Base-by-base conservation (phyloP, 2,888 invertebrate genomes). In the Nowickia ferox region DNA sequence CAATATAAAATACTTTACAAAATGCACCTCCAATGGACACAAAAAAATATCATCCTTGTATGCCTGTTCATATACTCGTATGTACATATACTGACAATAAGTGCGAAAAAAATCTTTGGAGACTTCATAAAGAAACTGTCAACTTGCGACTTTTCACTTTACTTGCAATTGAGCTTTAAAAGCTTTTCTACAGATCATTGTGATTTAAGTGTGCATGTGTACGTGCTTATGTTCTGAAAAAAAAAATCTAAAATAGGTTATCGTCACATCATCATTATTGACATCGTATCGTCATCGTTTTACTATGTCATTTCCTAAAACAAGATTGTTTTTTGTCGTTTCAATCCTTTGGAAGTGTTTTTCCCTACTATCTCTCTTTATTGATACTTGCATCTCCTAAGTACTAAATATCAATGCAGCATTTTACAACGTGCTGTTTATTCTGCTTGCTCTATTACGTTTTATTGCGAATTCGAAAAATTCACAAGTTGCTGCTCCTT, bases 301-400 rank as follows among this genome's bases (percentile, higher is more conserved):
- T 61, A 30, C 30, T 30, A 66, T 84, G 59, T 72, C 66, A 84
- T 84, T 78, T 84, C 78, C 77, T 66, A 68, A 77, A 78, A 77
- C 66, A 78, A 66, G 19, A 11, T 51, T 51, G 66, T 72, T 42
- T 42, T 10, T 44, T 53, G 30, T 30, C 30, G 6, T 68, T 4
- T 22, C 55, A 48, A 55, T 71, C 44, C 40, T 53, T 4, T 15
- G 30, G 46, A 13, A 11, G 15, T 42, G 38, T 38, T 46, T 38
- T 46, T 48, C 44, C 17, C 46, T n/a, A 3, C 15, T 22, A 22
- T 30, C 38, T 13, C 13, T 46, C 11, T 44, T 17, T 42, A 63
- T n/a, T 38, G 46, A 4, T 19, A 63, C 30, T 71, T 74, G 48
- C 48, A 66, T 42, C 30, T 17, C 13, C 42, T 51, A 40, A 59